Conservation (phyloP, 2,113 vertebrate genomes). For the Rhabdomys dilectus region DNA sequence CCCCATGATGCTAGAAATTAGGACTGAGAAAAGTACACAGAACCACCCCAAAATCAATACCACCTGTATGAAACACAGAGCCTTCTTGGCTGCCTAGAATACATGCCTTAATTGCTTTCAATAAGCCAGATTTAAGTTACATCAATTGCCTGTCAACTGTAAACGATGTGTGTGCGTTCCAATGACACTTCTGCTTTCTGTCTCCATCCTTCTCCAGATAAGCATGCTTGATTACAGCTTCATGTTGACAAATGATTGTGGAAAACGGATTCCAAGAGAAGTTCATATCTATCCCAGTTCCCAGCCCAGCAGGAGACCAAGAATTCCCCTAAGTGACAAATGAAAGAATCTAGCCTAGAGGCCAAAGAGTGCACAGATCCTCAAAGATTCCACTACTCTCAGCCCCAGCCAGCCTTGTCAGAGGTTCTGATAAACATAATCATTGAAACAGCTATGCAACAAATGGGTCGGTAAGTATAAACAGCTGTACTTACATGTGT, state of each 20-base stretch:
- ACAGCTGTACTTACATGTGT: conserved; percentile 94
- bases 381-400: conserved; percentile 33
- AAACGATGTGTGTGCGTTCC: conserved; percentile 23
- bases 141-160: conserved; percentile 59
- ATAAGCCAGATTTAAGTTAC: conserved; percentile 62
- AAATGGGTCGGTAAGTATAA: conserved; percentile 69
- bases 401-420: background rate
- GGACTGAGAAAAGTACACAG: background rate
- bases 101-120: conserved; percentile 38
- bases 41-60: background rate
- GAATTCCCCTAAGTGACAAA: conserved; percentile 55
- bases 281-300: conserved; percentile 20
- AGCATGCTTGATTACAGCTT: conserved; percentile 65
- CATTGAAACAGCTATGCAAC: conserved; percentile 52
- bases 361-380: conserved; percentile 38
- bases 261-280: conserved; percentile 61
- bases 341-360: conserved; percentile 32
- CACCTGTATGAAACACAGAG: background rate
- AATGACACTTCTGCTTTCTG: conserved; percentile 65
- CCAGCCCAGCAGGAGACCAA: conserved; percentile 29
- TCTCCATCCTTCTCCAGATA: conserved; percentile 68
- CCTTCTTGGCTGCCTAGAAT: background rate
- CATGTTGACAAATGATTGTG: conserved; percentile 67
- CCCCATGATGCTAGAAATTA: background rate
- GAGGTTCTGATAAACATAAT: conserved; percentile 64